Evolutionary conservation across 2,888 invertebrate genomes (phyloP).

Genomic region (Meganola albula): DNA sequence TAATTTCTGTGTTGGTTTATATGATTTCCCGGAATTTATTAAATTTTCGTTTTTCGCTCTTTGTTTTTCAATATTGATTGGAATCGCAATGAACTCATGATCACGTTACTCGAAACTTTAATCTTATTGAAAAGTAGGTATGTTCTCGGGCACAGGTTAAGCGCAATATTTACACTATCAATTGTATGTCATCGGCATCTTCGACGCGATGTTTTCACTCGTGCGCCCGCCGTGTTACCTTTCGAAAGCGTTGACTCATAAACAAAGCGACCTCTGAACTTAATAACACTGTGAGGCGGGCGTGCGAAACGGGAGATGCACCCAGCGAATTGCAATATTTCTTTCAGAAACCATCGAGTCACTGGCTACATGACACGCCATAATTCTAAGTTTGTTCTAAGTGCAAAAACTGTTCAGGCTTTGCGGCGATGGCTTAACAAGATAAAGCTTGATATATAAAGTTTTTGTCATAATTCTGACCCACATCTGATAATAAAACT

Average conservation of each 20-base stretch:
- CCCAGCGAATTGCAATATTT: constrained; percentile 66
- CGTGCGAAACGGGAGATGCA: constrained; percentile 75
- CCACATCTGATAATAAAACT: constrained; percentile 54
- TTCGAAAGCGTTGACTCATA: constrained; percentile 73
- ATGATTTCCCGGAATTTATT: too few relatives aligned
- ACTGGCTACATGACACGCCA: constrained; percentile 53
- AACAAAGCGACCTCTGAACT: constrained; percentile 75
- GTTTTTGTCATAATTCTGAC: constrained; percentile 54
- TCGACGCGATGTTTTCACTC: constrained; percentile 67
- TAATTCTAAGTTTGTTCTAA: constrained; percentile 48
- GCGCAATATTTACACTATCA: constrained; percentile 71
- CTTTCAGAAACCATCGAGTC: constrained; percentile 61
- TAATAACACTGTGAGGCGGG: constrained; percentile 73
- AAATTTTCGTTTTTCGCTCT: too few relatives aligned
- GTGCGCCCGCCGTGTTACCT: constrained; percentile 66
- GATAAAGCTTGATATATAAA: constrained; percentile 55
- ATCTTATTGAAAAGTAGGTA: constrained; percentile 48
- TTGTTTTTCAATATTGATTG: too few relatives aligned
- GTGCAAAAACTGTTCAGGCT: constrained; percentile 52
- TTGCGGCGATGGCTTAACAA: constrained; percentile 43
- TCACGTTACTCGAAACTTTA: constrained; percentile 36
- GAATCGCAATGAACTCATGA: constrained; percentile 24
- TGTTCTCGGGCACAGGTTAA: constrained; percentile 52
- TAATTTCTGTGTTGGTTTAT: too few relatives aligned
- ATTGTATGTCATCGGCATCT: constrained; percentile 70